Conservation (phyloP, 2,113 vertebrate genomes). For the Psephotus haematonotus region DNA sequence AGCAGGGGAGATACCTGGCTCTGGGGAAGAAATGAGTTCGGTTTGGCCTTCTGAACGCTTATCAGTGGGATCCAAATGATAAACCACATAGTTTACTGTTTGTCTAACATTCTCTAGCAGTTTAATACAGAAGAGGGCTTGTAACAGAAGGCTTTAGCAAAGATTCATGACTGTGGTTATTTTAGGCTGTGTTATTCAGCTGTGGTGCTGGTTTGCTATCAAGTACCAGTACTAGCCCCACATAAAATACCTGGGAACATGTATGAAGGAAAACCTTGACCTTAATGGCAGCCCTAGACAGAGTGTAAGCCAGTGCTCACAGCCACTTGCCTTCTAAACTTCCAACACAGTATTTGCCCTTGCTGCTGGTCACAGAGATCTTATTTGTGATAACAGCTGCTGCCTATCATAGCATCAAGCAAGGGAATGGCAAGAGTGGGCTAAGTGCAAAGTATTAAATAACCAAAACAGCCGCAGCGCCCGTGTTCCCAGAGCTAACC, state of each 20-base stretch:
- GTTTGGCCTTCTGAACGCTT: not conserved
- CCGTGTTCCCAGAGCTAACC: not conserved
- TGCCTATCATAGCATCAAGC: rapidly evolving
- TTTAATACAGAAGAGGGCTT: not conserved
- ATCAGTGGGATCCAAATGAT: not conserved
- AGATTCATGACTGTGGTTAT: not conserved
- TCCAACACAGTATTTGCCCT: not conserved
- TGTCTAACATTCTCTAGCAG: not conserved
- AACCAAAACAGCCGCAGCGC: rapidly evolving
- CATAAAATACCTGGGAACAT: not conserved
- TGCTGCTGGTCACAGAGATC: not conserved
- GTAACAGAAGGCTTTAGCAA: not conserved
- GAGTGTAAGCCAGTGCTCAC: not conserved
- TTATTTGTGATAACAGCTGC: not conserved
- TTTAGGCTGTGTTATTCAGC: not conserved
- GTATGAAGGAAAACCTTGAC: not conserved
- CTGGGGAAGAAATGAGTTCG: not conserved
- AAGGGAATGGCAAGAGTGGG: not conserved
- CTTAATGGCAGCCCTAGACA: not conserved
- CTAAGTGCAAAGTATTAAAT: not conserved
- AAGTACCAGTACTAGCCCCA: not conserved
- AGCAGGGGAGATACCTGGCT: not conserved
- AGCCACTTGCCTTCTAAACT: not conserved
- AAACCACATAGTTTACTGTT: not conserved
- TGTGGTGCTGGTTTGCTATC: not conserved